These are phyloP conservation scores for Orycteropus afer DNA, from an alignment of 2,113 vertebrate species.

Conservation along the genomic window DNA sequence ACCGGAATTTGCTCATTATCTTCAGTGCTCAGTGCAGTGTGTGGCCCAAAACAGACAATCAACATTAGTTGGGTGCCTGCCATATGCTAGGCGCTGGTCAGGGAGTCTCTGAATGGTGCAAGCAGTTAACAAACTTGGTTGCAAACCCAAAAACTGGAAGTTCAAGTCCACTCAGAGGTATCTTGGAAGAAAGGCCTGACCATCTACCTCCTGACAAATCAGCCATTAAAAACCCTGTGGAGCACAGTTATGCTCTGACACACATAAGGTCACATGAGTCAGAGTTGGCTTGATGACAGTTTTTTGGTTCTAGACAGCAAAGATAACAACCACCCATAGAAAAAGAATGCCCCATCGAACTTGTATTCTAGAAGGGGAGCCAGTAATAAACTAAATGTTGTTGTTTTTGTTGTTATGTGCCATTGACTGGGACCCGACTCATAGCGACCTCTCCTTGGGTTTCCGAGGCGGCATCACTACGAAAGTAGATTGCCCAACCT, in stretches of 20 bases:
- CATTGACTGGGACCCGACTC: no score
- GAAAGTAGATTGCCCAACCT: no score
- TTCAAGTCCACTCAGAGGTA: background rate
- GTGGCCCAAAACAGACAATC: background rate
- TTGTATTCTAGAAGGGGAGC: background rate
- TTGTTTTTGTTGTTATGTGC: no score
- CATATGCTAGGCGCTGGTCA: background rate
- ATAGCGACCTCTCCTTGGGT: no score
- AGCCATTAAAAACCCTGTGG: background rate
- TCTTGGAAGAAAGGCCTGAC: background rate
- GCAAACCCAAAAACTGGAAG: background rate
- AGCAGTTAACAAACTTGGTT: background rate
- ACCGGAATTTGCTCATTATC: background rate
- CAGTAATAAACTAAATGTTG: background rate
- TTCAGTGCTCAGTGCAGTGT: background rate
- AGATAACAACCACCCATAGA: background rate
- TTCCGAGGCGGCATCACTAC: no score
- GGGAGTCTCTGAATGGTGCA: background rate
- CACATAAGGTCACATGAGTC: background rate
- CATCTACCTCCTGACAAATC: background rate
- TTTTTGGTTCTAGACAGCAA: background rate
- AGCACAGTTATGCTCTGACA: background rate
- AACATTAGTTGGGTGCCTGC: background rate
- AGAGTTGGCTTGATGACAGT: background rate
- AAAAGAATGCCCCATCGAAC: background rate